These are phyloP conservation scores for Abscondita cerata DNA, from an alignment of 2,888 invertebrate species.

Conservation along the genomic window DNA sequence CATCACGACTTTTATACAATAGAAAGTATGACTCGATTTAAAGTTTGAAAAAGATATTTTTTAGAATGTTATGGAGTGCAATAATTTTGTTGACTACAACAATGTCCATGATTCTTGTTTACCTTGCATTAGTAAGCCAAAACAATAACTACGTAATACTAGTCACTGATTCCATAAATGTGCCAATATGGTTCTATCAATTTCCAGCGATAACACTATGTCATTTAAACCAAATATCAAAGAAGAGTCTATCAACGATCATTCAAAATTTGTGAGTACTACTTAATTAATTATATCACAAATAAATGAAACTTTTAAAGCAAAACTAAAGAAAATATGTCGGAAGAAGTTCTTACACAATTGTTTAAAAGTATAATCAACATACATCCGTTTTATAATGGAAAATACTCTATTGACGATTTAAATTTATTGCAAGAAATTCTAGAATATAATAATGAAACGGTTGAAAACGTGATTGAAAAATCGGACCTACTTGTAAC, in stretches of 20 bases:
- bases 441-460: conserved; percentile 39
- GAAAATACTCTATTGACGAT: neutral
- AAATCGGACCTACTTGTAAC: conserved; percentile 44
- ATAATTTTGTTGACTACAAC: too few relatives aligned
- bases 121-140: too few relatives aligned
- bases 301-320: too few relatives aligned
- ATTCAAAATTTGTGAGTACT: conserved; percentile 63
- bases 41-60: too few relatives aligned
- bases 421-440: conserved; percentile 39
- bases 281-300: too few relatives aligned
- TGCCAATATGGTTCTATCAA: conserved; percentile 70
- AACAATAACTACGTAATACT: neutral
- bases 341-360: conserved; percentile 5
- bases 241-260: conserved; percentile 58
- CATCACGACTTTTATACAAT: too few relatives aligned
- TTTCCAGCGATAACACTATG: conserved; percentile 73
- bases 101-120: too few relatives aligned
- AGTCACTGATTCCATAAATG: conserved; percentile 60
- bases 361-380: conserved; percentile 43
- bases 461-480: conserved; percentile 25
- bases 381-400: neutral
- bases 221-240: conserved; percentile 66
- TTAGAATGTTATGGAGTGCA: too few relatives aligned
- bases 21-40: too few relatives aligned
- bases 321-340: neutral